Conservation (phyloP, 2,113 vertebrate genomes). For the Oplegnathus fasciatus region DNA sequence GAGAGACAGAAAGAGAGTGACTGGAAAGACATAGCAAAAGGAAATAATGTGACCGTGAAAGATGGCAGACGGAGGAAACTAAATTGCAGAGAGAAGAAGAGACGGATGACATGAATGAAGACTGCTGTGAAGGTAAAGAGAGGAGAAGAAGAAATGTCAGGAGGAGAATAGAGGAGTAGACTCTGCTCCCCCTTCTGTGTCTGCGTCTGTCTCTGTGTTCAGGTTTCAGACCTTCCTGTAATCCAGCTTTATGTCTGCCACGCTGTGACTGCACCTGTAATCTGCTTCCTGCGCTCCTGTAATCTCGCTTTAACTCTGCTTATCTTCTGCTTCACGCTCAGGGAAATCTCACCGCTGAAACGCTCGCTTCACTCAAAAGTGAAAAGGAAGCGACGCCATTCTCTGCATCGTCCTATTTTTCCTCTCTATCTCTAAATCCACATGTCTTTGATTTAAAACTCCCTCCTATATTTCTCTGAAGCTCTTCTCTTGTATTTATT, state of each 20-base stretch:
- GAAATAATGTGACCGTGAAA: too few relatives aligned
- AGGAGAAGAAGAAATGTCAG: not conserved
- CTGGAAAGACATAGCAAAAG: not conserved
- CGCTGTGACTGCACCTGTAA: slow-evolving; percentile 65
- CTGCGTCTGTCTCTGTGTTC: slow-evolving; percentile 20
- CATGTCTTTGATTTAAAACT: not conserved
- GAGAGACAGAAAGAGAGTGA: not conserved
- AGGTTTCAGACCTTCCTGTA: slow-evolving; percentile 63
- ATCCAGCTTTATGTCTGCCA: slow-evolving; percentile 69
- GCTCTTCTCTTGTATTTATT: not conserved
- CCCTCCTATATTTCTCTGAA: not conserved
- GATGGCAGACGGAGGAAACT: not conserved
- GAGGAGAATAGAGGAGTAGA: not conserved
- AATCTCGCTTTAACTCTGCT: slow-evolving; percentile 60
- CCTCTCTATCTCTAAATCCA: not conserved
- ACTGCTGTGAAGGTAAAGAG: too few relatives aligned
- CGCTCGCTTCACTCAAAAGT: slow-evolving; percentile 8
- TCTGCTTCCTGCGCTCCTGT: slow-evolving; percentile 60
- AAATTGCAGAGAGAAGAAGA: not conserved
- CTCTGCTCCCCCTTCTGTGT: not conserved
- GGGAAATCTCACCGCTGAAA: slow-evolving; percentile 8
- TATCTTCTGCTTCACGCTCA: slow-evolving; percentile 48
- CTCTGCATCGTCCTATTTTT: not conserved
- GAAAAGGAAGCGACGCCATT: not conserved
- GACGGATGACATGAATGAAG: not conserved